These are phyloP conservation scores for Hirundo rustica DNA, from an alignment of 2,797 vertebrate genomes.

Conservation along the genomic window DNA sequence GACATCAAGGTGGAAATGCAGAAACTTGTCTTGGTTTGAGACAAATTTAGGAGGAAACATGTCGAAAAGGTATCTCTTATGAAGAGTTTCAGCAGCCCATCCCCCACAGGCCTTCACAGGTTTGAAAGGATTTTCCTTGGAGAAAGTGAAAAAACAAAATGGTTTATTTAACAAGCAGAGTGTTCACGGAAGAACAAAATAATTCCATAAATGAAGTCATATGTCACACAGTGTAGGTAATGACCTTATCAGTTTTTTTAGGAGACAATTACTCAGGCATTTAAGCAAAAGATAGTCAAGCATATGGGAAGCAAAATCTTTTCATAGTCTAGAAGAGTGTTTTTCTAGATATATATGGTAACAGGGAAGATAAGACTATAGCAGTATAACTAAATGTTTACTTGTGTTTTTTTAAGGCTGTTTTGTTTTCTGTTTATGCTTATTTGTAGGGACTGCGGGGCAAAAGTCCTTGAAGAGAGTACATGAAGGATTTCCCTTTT, in stretches of 20 bases:
- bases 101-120: background rate
- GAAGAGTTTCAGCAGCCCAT: background rate
- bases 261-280: background rate
- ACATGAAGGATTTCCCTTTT: background rate
- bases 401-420: background rate
- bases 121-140: background rate
- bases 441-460: background rate
- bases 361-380: background rate
- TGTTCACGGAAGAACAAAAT: background rate
- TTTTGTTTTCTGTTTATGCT: background rate
- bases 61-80: accelerated
- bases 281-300: background rate
- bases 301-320: background rate
- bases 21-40: background rate
- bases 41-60: background rate
- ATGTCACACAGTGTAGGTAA: background rate
- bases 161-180: background rate
- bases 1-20: background rate
- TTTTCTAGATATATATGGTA: background rate
- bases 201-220: background rate
- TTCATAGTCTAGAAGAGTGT: background rate
- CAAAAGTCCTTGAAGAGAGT: background rate
- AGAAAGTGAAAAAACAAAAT: background rate
- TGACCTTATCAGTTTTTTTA: background rate
- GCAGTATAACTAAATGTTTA: background rate